Evolutionary conservation across 2,797 vertebrate species (phyloP), one percentile per base, ranked within the genome.

Genomic region (Micrastur ruficollis): DNA sequence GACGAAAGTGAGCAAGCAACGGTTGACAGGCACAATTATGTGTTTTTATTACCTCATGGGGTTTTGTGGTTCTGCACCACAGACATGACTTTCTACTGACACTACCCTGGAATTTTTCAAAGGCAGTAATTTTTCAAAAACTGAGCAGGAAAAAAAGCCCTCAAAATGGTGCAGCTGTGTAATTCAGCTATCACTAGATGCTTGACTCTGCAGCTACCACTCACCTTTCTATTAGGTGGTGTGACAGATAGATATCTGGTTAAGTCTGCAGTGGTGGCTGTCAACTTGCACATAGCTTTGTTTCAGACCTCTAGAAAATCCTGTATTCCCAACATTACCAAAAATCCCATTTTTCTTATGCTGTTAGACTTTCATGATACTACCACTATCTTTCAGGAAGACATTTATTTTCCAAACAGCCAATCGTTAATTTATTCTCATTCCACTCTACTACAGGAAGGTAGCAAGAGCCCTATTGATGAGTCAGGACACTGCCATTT

Each of bases 21-120:
- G 6, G 63, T 34, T 72, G 58, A 90, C 59, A 95, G 63, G 42
- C 87, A 67, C 52, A 82, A 65, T 40, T 40, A 61, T 53, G 49
- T 67, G 63, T 62, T 94, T 92, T 78, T 75, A 86, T 76, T 87
- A 80, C 56, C 59, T 87, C 92, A 47, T 34, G 80, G 44, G 63
- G 67, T 73, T 96, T 89, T 81, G 86, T n/a, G 66, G 86, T 90
- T 84, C 79, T 71, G 49, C 85, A 40, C 71, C 83, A 92, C 73
- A 93, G 86, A 76, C 83, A 26, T 50, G 74, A 80, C 59, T 94
- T 92, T 74, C 74, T 71, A 50, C 61, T 90, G 83, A 78, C 83
- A 93, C 85, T 71, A 71, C 19, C 32, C 88, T 70, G 82, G 83
- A 74, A 46, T 79, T 92, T 80, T 90, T 92, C 93, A 93, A 86